Evolutionary conservation across 2,113 vertebrate genomes (phyloP).

Genomic region (Oreochromis tanganicae): DNA sequence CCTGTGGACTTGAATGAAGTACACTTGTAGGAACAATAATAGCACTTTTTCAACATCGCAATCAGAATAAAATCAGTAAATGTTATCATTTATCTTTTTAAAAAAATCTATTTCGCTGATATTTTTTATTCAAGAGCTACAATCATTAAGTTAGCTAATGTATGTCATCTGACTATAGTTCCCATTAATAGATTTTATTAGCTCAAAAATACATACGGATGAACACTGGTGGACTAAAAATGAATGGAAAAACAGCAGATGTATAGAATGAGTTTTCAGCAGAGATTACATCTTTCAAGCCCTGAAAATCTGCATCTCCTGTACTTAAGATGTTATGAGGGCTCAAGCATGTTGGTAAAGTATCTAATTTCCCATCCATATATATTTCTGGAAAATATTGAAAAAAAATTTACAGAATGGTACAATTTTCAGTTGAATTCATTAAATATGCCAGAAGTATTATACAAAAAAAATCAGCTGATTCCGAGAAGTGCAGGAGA

Average conservation of each 20-base stretch:
- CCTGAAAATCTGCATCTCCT: neutral
- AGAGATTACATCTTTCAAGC: neutral
- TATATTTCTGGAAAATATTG: neutral
- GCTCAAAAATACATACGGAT: accelerated
- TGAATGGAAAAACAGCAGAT: neutral
- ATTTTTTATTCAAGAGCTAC: neutral
- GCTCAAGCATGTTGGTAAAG: neutral
- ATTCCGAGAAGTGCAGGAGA: neutral
- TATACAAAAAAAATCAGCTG: neutral
- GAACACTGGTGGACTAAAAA: neutral
- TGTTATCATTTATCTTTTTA: accelerated
- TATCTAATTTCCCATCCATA: neutral
- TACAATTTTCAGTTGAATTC: neutral
- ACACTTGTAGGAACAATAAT: neutral
- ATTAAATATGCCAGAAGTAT: neutral
- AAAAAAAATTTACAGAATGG: neutral
- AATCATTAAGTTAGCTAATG: neutral
- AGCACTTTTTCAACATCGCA: neutral
- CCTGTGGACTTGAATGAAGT: neutral
- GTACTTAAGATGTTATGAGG: neutral
- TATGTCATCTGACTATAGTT: accelerated
- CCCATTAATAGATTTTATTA: accelerated
- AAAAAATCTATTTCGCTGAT: neutral
- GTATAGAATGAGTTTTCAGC: accelerated
- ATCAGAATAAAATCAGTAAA: neutral